A percentile compares a stretch with the other conserved stretches of the same genome.
Conservation (phyloP, 2,797 vertebrate genomes). For the Xenentodon cancila region DNA sequence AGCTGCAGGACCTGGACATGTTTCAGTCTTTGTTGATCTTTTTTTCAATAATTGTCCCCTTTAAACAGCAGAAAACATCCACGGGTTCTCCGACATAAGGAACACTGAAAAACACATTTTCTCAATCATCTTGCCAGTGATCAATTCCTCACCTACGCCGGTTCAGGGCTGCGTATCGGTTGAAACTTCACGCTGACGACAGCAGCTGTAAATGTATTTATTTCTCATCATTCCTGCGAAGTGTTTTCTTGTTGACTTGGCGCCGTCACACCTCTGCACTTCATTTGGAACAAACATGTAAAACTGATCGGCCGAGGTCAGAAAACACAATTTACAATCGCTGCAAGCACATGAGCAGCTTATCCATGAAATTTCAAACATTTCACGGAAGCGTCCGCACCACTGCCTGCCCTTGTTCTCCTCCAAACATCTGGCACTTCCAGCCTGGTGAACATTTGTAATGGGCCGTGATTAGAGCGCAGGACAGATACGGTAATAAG, state of each 20-base stretch:
- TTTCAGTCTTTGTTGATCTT: too few species aligned
- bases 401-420: conserved; percentile 19
- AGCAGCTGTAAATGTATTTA: too few species aligned
- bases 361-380: conserved; percentile 57
- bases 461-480: conserved; percentile 75
- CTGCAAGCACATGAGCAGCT: conserved; percentile 64
- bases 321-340: conserved; percentile 49
- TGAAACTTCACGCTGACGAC: too few species aligned
- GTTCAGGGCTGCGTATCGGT: too few species aligned
- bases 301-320: conserved; percentile 52
- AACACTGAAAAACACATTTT: too few species aligned
- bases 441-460: conserved; percentile 72
- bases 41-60: too few species aligned
- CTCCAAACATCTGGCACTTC: conserved; percentile 66
- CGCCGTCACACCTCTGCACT: conserved; percentile 42
- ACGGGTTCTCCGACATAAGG: too few species aligned
- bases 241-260: neutral
- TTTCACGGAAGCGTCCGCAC: conserved; percentile 24
- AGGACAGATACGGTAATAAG: conserved; percentile 72
- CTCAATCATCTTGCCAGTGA: too few species aligned
- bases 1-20: too few species aligned
- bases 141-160: too few species aligned
- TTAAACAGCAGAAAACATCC: too few species aligned
- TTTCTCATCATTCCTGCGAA: too few species aligned
- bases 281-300: conserved; percentile 23